Base-by-base conservation (phyloP, 1,140 invertebrate species). In the Drosophila mojavensis region DNA sequence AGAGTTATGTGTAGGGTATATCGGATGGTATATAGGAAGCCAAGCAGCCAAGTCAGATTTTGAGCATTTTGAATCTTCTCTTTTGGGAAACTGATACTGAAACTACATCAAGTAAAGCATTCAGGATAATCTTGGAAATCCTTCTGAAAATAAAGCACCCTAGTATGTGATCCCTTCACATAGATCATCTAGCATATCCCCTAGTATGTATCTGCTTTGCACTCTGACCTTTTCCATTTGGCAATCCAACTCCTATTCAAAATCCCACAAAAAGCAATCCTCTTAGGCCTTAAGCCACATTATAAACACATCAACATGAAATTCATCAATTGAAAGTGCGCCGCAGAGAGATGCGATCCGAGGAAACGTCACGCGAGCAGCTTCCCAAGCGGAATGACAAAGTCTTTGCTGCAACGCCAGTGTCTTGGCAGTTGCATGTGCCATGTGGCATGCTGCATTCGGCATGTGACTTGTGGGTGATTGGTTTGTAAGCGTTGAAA, bases 271-370 rank as follows among this genome's bases (percentile, higher is more conserved):
- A 64, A 5, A 3, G 6, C 6, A 36, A 65, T 67, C 54, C 54
- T 67, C 28, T 30, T 30, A 4, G 5, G 28, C 28, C 50, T n/a
- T n/a, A 53, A 68, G 33, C 55, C 61, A 80, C 61, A 80, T 76
- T 81, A 81, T 78, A 68, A 81, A 78, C 56, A 80, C 64, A 81
- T 81, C 68, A 74, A 74, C 45, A 62, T 61, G 43, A 20, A 61
- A 79, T 54, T 54, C 77, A 79, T 79, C 77, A 81, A 81, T 81
- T 74, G 68, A 60, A 39, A 77, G 61, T 54, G 60, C 54, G 30
- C 54, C 41, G 39, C 33, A 4, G 17, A 7, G 36, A 75, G 60
- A 79, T 79, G 58, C 74, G 63, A 72, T 73, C 60, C 43, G 43
- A 39, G 63, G 60, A 68, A 73, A 74, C 69, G 79, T 73, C 79